Percentiles rank a stretch among this genome's conserved stretches.
Evolutionary conservation across 2,113 vertebrate genomes (phyloP).

Genomic region (Colossoma macropomum): DNA sequence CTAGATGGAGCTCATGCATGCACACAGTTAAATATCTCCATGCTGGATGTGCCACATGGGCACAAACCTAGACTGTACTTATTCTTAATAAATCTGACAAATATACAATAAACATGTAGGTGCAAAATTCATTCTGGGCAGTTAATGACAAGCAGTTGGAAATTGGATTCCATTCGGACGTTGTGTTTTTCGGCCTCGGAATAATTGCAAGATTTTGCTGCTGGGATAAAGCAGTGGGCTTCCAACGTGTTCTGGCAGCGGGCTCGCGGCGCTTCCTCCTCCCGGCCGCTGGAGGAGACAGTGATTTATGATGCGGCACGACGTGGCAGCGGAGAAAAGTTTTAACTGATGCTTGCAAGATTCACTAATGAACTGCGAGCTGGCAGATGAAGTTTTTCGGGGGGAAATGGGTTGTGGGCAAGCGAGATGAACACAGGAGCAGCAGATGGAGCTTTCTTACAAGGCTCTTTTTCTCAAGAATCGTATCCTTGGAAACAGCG

Average conservation of each 20-base stretch:
- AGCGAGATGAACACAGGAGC: conserved; percentile 47
- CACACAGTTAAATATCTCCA: background rate
- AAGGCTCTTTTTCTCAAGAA: conserved; percentile 50
- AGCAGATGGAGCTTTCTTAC: conserved; percentile 62
- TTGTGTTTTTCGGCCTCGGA: background rate
- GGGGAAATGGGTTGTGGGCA: conserved; percentile 44
- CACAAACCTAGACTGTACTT: background rate
- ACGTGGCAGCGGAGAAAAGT: conserved; percentile 45
- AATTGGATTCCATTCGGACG: conserved; percentile 8
- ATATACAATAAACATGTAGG: background rate
- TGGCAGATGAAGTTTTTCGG: conserved; percentile 47
- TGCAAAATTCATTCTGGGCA: background rate
- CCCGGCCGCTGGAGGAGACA: conserved; percentile 53
- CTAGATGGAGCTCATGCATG: background rate
- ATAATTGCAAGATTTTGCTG: conserved; percentile 7
- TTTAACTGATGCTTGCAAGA: conserved; percentile 58
- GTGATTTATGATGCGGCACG: conserved; percentile 56
- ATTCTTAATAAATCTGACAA: conserved; percentile 22
- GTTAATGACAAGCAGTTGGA: background rate
- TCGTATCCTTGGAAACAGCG: conserved; percentile 63
- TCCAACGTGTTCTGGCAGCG: conserved; percentile 36
- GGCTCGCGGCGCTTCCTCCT: conserved; percentile 25
- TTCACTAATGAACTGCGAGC: conserved; percentile 58
- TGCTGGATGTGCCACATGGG: background rate
- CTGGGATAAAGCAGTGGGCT: conserved; percentile 40